Evolutionary conservation across 1,140 invertebrate genomes (phyloP), one percentile per base, ranked within the genome.

Genomic region (Drosophila funebris): DNA sequence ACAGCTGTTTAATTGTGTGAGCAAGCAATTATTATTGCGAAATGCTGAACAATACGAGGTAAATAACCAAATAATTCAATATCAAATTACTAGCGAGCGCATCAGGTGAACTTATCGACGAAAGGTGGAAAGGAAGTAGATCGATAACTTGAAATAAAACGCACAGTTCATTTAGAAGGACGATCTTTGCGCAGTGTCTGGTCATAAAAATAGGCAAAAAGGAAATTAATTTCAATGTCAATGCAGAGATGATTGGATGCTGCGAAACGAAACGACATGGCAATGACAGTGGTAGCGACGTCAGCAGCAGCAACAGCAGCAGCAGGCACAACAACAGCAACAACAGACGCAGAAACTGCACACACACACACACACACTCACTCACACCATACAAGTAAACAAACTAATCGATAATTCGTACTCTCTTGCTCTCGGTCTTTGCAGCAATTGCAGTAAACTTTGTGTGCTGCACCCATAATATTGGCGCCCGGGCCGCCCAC

Each of bases 391-490:
- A 44, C 41, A 63, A 56, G 58, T 70, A 74, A 70, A 75, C 66
- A 77, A 77, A 77, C 75, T 63, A 77, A 77, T 77, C 75, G 75
- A 77, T 77, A 77, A 77, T 74, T 69, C 53, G 41, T 54, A 72
- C 60, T 58, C 66, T 68, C 54, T 53, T 50, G 36, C 69, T 72
- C 54, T 74, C 66, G 33, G 52, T 57, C 46, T 75, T 67, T 61
- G 48, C 72, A 66, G 66, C 68, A 57, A 50, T 57, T 78, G 72
- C 76, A 78, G 75, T 78, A 58, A 67, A 68, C 39, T 56, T 27
- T 54, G 16, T 52, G 36, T 29, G 64, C 70, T 73, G 70, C 70
- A 61, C 70, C 64, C 56, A 73, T 58, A 61, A 56, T 46, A 69
- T 76, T 73, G 74, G 70, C 74, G 63, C 70, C 70, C 58, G 36